phyloP scores from a whole-genome alignment of 2,888 invertebrate genomes.

The Oscheius sp. region DNA sequence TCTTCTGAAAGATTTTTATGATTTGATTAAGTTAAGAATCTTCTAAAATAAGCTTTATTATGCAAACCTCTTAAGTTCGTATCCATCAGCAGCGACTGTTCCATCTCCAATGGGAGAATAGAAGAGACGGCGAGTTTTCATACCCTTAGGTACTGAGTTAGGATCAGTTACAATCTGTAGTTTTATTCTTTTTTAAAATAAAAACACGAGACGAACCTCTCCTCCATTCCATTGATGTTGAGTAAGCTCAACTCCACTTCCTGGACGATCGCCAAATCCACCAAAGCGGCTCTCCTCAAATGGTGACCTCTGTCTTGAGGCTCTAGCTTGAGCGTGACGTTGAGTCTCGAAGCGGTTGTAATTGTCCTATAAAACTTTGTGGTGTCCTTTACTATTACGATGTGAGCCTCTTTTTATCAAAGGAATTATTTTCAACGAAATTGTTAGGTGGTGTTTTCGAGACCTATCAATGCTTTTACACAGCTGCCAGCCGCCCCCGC shows the following conservation, averaged over 20 bases:
- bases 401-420: neutral
- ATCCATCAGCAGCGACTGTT: conserved; percentile 66
- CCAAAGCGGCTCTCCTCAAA: conserved; percentile 59
- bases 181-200: neutral
- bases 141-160: conserved; percentile 52
- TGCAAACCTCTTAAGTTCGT: conserved; percentile 63
- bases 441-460: conserved; percentile 20
- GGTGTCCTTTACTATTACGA: neutral
- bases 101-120: conserved; percentile 69
- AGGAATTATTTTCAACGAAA: no score
- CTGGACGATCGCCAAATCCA: conserved; percentile 66
- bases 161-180: conserved; percentile 60
- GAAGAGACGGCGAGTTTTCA: conserved; percentile 65
- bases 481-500: conserved; percentile 29
- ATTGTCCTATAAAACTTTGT: conserved; percentile 55
- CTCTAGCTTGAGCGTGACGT: conserved; percentile 41
- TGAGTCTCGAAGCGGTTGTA: conserved; percentile 68
- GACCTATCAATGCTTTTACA: conserved; percentile 27
- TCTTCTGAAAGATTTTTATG: conserved; percentile 37
- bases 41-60: neutral
- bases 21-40: neutral
- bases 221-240: conserved; percentile 65
- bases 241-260: conserved; percentile 66
- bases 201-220: conserved; percentile 50
- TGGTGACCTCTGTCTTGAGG: conserved; percentile 33